Percentiles rank a stretch among this genome's conserved stretches.
phyloP scores from a whole-genome alignment of 2,888 invertebrate genomes.

The Anthoptus insignis region DNA sequence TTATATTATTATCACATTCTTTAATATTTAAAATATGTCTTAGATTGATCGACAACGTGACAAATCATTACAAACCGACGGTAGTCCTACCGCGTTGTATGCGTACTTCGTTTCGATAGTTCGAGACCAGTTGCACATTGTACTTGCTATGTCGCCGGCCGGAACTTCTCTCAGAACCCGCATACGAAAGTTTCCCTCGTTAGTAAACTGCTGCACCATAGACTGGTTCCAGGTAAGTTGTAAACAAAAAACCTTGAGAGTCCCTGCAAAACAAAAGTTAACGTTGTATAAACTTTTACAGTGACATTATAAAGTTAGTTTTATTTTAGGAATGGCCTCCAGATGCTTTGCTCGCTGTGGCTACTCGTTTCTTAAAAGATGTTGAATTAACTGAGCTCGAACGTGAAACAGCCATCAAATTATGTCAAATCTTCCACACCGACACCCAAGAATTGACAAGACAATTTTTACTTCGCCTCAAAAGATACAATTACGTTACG shows the following conservation, averaged over 20 bases:
- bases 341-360: conserved; percentile 96
- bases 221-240: conserved; percentile 95
- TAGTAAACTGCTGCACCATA: conserved; percentile 98
- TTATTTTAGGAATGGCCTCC: conserved; percentile 94
- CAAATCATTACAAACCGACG: conserved; percentile 96
- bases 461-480: conserved; percentile 88
- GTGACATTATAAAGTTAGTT: conserved; percentile 5
- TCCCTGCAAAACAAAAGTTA: not conserved
- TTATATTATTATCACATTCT: no score
- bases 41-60: conserved; percentile 96
- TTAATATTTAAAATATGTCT: no score
- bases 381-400: conserved; percentile 93
- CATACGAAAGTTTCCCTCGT: conserved; percentile 96
- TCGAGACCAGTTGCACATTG: conserved; percentile 96
- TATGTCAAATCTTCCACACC: conserved; percentile 97
- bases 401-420: conserved; percentile 92
- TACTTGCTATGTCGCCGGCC: conserved; percentile 96
- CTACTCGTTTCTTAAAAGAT: conserved; percentile 93
- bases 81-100: conserved; percentile 95
- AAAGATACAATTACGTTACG: conserved; percentile 95
- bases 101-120: conserved; percentile 96
- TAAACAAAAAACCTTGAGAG: not conserved
- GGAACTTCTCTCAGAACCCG: conserved; percentile 94
- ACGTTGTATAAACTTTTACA: not conserved
- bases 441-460: conserved; percentile 91